These are phyloP conservation scores for Ctenomys sociabilis DNA, from an alignment of 2,113 vertebrate species.

Conservation along the genomic window DNA sequence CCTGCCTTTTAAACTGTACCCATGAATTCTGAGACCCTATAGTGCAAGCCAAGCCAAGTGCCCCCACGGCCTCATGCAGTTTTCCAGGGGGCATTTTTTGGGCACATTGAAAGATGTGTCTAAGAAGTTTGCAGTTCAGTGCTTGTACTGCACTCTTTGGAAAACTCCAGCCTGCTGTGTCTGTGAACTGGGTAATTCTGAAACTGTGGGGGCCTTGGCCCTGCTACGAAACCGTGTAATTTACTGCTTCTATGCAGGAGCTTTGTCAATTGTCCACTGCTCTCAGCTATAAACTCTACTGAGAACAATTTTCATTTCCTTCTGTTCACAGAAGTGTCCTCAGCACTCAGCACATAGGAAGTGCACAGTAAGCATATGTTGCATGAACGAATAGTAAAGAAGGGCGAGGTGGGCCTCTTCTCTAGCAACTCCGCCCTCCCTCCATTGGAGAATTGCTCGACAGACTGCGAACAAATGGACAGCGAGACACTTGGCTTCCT, in stretches of 20 bases:
- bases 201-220: background rate
- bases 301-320: background rate
- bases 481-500: background rate
- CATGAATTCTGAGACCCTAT: background rate
- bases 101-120: background rate
- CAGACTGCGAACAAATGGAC: background rate
- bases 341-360: background rate
- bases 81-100: background rate
- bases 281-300: accelerated
- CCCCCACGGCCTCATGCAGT: accelerated
- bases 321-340: background rate
- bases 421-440: background rate
- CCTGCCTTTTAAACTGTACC: background rate
- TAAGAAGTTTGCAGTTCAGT: accelerated
- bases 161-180: background rate
- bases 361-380: background rate
- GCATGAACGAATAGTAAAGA: background rate
- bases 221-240: background rate
- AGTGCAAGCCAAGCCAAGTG: background rate
- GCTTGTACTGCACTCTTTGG: background rate
- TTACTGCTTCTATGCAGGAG: background rate
- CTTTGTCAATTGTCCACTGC: background rate
- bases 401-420: background rate
- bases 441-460: accelerated
- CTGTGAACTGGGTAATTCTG: accelerated